Percentiles rank a stretch among this genome's conserved stretches.
Evolutionary conservation across 2,113 vertebrate genomes (phyloP).

Genomic region (Semnopithecus entellus): DNA sequence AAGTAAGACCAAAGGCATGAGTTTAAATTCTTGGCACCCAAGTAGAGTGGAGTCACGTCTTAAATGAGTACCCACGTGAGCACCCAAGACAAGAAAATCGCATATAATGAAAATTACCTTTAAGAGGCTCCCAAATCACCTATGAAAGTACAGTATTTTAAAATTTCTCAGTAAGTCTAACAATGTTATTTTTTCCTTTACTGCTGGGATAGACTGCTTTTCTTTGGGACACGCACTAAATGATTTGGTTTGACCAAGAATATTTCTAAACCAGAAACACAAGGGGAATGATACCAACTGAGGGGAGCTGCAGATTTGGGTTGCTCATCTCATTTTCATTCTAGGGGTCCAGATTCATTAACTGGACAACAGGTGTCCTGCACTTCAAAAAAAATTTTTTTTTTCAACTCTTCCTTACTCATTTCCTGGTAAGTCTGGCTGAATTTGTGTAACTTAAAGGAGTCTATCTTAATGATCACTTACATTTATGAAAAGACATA

Average conservation of each 20-base stretch:
- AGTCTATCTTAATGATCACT: not conserved
- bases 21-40: slow-evolving; percentile 20
- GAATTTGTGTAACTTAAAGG: not conserved
- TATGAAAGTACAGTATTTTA: not conserved
- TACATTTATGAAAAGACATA: slow-evolving; percentile 38
- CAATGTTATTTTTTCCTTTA: not conserved
- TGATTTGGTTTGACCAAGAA: not conserved
- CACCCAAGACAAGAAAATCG: not conserved
- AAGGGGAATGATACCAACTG: not conserved
- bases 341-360: not conserved
- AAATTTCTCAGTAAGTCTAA: not conserved
- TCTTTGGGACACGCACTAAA: not conserved
- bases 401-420: not conserved
- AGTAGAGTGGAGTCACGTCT: not conserved
- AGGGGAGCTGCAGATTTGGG: not conserved
- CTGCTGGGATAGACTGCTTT: not conserved
- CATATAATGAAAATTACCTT: not conserved
- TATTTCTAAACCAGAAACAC: slow-evolving; percentile 13
- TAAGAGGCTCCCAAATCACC: not conserved
- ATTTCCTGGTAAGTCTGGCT: not conserved
- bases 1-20: not conserved
- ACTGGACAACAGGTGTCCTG: not conserved
- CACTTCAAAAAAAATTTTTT: slow-evolving; percentile 16
- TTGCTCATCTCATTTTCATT: not conserved
- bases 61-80: not conserved